Base-by-base conservation (phyloP, 2,113 vertebrate genomes). In the Pomatorhinus ruficollis region DNA sequence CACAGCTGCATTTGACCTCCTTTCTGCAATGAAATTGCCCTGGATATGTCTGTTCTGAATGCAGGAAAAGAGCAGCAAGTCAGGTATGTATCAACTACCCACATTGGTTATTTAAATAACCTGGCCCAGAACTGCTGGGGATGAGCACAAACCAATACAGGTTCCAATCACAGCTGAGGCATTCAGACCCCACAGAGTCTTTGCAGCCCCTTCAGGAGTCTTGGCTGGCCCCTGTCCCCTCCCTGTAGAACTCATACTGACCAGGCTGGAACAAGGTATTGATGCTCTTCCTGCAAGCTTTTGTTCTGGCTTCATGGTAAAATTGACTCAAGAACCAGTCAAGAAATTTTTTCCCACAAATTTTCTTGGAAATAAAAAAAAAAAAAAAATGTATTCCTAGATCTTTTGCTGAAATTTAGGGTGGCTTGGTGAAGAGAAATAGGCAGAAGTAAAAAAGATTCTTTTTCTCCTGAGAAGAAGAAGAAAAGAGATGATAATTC, bases 181-280 rank as follows among this genome's bases (percentile, higher is more conserved):
- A 40, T 31, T 74, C 30, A 65, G 30, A 19, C 16, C 33, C 3
- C 25, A 50, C 28, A 31, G 25, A 52, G 4, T 25, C 23, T 54
- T 5, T 28, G 15, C 30, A 75, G 39, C 28, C 13, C 11, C 31
- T 79, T 90, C 3, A 3, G 65, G 17, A 75, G 13, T 5, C 16
- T 1, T 0, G 2, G 12, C 20, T 63, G 33, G 6, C 20, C 16
- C 4, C 0, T 33, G 12, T 7, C 9, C 11, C 12, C 10, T 69
- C 20, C 33, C 39, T 4, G 0, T 19, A 25, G 27, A 64, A 52
- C 7, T 53, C 1, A 0, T 20, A 35, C 14, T 40, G 42, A 12
- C 10, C 30, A 72, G 20, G 40, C 24, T 42, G 20, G 28, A 44
- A 15, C 39, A 30, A 89, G 37, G 6, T 53, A 31, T 12, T 90